Evolutionary conservation across 2,797 vertebrate species (phyloP).

Genomic region (Furcifer pardalis): DNA sequence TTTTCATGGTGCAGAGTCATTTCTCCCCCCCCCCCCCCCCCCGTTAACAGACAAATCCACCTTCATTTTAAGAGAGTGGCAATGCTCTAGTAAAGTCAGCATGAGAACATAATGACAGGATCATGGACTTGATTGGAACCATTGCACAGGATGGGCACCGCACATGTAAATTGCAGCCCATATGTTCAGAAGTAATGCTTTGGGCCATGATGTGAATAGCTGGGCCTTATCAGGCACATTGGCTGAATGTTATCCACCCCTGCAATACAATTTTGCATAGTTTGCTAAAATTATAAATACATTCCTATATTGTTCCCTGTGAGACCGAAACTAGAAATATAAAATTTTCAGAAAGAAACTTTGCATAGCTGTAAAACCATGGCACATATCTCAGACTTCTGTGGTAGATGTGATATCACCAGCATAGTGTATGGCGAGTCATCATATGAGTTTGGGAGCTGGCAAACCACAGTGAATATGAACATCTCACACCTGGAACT

Average conservation of each 20-base stretch:
- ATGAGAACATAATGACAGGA: background rate
- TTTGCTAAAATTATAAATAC: conserved; percentile 58
- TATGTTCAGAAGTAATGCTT: background rate
- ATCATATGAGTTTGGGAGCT: conserved; percentile 67
- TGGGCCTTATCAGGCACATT: background rate
- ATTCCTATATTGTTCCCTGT: conserved; percentile 54
- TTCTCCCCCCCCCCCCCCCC: too few species aligned
- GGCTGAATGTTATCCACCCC: conserved; percentile 24
- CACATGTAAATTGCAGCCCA: background rate
- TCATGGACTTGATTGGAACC: background rate
- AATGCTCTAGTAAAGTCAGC: background rate
- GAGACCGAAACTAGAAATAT: conserved; percentile 54
- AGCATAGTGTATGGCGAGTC: conserved; percentile 63
- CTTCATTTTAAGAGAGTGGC: background rate
- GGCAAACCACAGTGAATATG: conserved; percentile 69
- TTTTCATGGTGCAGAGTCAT: conserved; percentile 17
- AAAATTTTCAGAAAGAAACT: conserved; percentile 46
- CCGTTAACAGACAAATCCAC: background rate
- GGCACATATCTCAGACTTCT: conserved; percentile 64
- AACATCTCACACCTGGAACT: conserved; percentile 73
- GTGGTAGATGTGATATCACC: conserved; percentile 65
- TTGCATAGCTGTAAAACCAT: conserved; percentile 41
- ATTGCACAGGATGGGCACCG: background rate
- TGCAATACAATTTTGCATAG: conserved; percentile 49
- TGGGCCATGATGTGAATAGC: background rate